Conservation (phyloP, 1,140 invertebrate genomes). For the Melanaphis sacchari region DNA sequence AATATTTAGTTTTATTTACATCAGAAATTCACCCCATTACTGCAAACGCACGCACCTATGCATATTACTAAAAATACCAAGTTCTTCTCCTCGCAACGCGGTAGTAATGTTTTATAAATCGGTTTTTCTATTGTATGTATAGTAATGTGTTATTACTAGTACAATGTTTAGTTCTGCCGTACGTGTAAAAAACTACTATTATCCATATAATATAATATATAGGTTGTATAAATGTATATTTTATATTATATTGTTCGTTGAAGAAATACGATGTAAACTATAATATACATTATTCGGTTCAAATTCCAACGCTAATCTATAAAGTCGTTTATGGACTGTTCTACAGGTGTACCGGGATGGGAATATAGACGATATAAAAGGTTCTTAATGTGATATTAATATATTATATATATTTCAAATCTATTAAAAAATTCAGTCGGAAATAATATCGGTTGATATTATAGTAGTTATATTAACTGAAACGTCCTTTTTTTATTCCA, state of each 20-base stretch:
- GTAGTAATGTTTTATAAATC: background rate
- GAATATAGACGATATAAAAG: background rate
- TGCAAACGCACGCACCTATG: background rate
- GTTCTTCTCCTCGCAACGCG: background rate
- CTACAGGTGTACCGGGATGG: background rate
- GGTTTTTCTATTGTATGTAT: background rate
- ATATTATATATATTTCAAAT: background rate
- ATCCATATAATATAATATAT: background rate
- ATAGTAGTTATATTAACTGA: background rate
- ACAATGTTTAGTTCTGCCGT: background rate
- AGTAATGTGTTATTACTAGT: background rate
- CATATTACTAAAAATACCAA: background rate
- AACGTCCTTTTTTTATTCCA: background rate
- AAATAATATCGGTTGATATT: background rate
- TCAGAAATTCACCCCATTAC: too few species aligned
- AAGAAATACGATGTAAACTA: background rate
- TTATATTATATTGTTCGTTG: background rate
- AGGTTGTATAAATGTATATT: background rate
- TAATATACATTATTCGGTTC: background rate
- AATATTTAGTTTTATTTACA: background rate
- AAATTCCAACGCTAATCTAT: background rate
- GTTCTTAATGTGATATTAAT: background rate
- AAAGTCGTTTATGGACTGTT: background rate
- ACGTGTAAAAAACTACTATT: background rate
- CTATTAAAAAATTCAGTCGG: background rate